These are phyloP conservation scores for Dicaeum eximium DNA, from an alignment of 2,113 vertebrate genomes.

Conservation along the genomic window DNA sequence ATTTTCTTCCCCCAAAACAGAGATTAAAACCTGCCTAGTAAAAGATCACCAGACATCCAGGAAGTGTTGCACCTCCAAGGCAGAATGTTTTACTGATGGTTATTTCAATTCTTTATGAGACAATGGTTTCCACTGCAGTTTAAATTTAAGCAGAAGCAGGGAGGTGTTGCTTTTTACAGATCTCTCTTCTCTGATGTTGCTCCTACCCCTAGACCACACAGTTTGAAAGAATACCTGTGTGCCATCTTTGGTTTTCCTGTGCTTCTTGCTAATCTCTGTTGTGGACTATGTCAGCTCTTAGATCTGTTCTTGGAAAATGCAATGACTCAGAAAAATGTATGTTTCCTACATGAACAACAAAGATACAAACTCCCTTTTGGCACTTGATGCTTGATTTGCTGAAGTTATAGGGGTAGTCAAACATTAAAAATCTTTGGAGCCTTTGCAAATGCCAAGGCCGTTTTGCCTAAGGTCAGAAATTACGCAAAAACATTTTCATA, in stretches of 20 bases:
- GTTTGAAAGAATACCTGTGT: neutral
- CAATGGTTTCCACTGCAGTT: neutral
- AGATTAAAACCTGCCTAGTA: neutral
- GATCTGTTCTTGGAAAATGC: neutral
- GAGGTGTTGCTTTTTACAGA: neutral
- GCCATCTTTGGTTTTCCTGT: neutral
- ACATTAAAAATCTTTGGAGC: neutral
- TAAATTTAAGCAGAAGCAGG: neutral
- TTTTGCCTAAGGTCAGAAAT: neutral
- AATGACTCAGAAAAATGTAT: neutral
- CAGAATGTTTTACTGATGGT: neutral
- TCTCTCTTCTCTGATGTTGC: neutral
- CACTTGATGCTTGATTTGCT: neutral
- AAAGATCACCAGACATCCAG: neutral
- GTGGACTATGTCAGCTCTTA: neutral
- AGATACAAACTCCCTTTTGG: neutral
- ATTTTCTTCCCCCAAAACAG: neutral
- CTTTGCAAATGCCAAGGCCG: neutral
- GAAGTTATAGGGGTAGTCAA: neutral
- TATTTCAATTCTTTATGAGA: neutral
- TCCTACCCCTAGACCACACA: neutral
- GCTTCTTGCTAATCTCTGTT: neutral
- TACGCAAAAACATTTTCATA: neutral
- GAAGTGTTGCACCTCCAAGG: neutral
- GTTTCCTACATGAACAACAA: neutral